These are phyloP conservation scores for Brachyalestes nurse DNA, from an alignment of 2,797 vertebrate species.

Conservation along the genomic window DNA sequence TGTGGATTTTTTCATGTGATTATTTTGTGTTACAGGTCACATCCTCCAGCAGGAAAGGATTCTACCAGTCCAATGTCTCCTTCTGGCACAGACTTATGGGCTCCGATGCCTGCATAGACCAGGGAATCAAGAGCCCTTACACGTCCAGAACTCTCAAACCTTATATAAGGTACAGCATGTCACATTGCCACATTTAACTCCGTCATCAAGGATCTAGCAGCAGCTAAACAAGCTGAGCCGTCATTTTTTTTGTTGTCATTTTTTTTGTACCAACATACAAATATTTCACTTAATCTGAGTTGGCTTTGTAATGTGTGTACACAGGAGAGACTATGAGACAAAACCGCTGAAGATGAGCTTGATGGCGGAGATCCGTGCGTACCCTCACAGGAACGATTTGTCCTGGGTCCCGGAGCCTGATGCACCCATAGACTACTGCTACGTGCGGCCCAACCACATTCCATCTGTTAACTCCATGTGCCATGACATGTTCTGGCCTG, in stretches of 20 bases:
- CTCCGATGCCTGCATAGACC: conserved; percentile 82
- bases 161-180: conserved; percentile 80
- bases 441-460: conserved; percentile 93
- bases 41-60: conserved; percentile 75
- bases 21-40: conserved; percentile 71
- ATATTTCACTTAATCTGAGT: background rate
- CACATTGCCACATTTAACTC: too few species aligned
- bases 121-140: conserved; percentile 91
- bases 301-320: conserved; percentile 52
- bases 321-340: conserved; percentile 92
- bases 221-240: too few species aligned
- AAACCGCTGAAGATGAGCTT: conserved; percentile 87
- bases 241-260: too few species aligned
- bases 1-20: background rate
- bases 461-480: conserved; percentile 96
- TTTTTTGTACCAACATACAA: too few species aligned
- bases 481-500: conserved; percentile 96
- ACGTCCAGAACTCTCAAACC: conserved; percentile 88
- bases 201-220: too few species aligned
- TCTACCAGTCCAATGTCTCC: conserved; percentile 77
- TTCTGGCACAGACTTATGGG: conserved; percentile 94
- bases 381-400: conserved; percentile 79
- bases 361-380: conserved; percentile 85
- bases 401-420: conserved; percentile 84
- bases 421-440: conserved; percentile 93